A percentile compares a stretch with the other conserved stretches of the same genome.
phyloP scores from a whole-genome alignment of 2,113 vertebrate genomes.

The Leucopsar rothschildi region DNA sequence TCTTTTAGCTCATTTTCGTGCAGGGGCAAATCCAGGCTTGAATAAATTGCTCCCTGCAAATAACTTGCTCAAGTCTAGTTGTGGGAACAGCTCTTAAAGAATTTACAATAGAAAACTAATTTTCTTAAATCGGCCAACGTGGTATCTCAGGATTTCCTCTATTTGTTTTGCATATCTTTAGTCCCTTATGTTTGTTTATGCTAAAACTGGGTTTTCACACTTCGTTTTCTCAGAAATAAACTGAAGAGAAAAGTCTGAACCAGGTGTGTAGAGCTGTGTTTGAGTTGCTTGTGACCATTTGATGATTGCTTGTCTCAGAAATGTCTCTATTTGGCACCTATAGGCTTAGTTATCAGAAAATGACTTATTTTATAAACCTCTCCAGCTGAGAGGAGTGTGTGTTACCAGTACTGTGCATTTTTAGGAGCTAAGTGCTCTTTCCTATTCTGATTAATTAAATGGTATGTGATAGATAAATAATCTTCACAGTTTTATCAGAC shows the following conservation, averaged over 20 bases:
- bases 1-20: conserved; percentile 17
- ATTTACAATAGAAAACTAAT: not conserved
- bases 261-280: not conserved
- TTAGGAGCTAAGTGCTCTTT: not conserved
- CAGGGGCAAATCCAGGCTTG: conserved; percentile 20
- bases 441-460: not conserved
- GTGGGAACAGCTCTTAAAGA: not conserved
- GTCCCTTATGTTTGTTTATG: not conserved
- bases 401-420: not conserved
- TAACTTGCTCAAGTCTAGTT: not conserved
- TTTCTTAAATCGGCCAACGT: not conserved
- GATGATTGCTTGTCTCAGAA: not conserved
- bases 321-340: not conserved
- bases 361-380: rapidly evolving
- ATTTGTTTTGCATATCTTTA: not conserved
- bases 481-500: not conserved
- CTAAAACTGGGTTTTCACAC: not conserved
- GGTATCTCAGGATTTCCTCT: not conserved
- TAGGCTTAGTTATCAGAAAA: not conserved
- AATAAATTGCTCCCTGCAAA: conserved; percentile 16
- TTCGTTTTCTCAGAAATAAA: not conserved
- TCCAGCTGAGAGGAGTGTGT: not conserved
- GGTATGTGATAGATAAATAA: not conserved
- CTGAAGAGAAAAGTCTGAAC: not conserved
- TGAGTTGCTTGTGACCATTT: not conserved